Evolutionary conservation across 2,888 invertebrate genomes (phyloP).

Genomic region (Drosophila engyochracea): DNA sequence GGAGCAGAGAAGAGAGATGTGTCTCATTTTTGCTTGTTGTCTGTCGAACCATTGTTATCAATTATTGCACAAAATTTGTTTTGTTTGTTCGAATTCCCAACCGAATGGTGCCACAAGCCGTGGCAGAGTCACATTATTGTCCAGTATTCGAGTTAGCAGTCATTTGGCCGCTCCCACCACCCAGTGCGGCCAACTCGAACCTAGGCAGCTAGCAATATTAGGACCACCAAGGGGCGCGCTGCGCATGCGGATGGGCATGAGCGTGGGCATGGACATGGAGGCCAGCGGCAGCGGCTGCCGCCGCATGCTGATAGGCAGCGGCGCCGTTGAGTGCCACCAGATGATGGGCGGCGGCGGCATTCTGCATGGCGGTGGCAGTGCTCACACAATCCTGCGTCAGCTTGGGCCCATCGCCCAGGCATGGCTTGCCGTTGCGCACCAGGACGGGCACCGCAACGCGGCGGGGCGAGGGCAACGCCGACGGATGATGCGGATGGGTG

Average conservation of each 20-base stretch:
- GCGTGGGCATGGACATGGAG: constrained; percentile 84
- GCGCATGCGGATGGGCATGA: constrained; percentile 72
- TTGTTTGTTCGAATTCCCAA: constrained; percentile 32
- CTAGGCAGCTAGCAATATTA: constrained; percentile 81
- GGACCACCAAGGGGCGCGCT: constrained; percentile 84
- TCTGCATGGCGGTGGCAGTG: constrained; percentile 85
- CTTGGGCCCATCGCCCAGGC: constrained; percentile 87
- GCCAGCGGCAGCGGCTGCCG: constrained; percentile 81
- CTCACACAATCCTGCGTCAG: constrained; percentile 86
- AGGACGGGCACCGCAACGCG: constrained; percentile 97
- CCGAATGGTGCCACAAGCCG: constrained; percentile 17
- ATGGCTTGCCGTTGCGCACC: constrained; percentile 97
- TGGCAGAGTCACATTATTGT: constrained; percentile 60
- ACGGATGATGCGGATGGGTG: constrained; percentile 83
- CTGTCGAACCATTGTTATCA: constrained; percentile 16
- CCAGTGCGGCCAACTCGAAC: constrained; percentile 34
- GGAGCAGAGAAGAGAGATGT: not conserved
- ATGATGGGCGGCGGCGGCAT: constrained; percentile 81
- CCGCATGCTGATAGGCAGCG: constrained; percentile 84
- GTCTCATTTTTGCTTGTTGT: constrained; percentile 14
- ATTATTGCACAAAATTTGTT: constrained; percentile 75
- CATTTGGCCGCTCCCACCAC: constrained; percentile 8
- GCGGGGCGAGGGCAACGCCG: constrained; percentile 92
- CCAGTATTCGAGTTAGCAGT: constrained; percentile 80
- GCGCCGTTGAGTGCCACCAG: constrained; percentile 73